Evolutionary conservation across 1,140 invertebrate species (phyloP), one percentile per base, ranked within the genome.

Genomic region (Holotrichia oblita): DNA sequence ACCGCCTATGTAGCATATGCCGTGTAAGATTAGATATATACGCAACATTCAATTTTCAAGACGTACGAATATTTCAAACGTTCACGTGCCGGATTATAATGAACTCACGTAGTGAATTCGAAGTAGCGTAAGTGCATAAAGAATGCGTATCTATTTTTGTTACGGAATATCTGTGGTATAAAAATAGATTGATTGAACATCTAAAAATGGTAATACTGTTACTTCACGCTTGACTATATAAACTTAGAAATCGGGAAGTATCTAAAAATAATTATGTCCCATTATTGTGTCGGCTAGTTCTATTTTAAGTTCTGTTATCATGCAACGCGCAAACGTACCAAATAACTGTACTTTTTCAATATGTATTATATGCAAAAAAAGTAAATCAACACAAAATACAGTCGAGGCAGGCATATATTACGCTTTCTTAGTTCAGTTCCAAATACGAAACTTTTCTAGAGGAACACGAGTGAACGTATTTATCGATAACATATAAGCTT

Each of bases 41-140:
- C 6, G 48, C 14, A 55, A 6, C 48, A 69, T 69, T 69, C 61
- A 34, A 69, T 69, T 69, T 69, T 69, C 61, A 7, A 69, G 61
- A 69, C 61, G 61, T 14, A 55, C 48, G 17, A 55, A 55, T 55
- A 55, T 55, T 55, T 55, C 48, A 55, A 55, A 55, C 17, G 48
- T 34, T 69, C 22, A 69, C 61, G 61, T 69, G 61, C 22, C 61
- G 12, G 7, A 22, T 14, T 55, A 55, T 55, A 55, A 55, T 55
- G 48, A 55, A 17, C 48, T 55, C 48, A 55, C 14, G 48, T 55
- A 17, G 9, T 55, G 61, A 69, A 34, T 69, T 24, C 9, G 61
- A 27, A 69, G 9, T 34, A 10, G 61, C 17, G 17, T 55, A 55
- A 22, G 9, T 27, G 61, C 9, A 34, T 10, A 12, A 17, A 27